Conservation (phyloP, 2,113 vertebrate species). For the human (Homo sapiens) region DNA sequence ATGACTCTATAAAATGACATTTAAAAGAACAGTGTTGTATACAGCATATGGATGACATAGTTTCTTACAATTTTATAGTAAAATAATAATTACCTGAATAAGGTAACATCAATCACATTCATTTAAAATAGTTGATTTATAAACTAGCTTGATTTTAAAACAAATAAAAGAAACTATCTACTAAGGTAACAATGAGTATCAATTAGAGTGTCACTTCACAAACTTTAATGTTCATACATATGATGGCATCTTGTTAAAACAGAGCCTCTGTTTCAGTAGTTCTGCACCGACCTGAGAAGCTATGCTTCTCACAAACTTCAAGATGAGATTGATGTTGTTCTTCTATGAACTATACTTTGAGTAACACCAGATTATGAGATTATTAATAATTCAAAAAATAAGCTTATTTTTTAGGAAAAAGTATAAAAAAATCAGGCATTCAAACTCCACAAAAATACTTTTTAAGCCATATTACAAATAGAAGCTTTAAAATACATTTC, state of each 20-base stretch:
- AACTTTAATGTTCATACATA: not conserved
- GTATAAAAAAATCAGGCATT: not conserved
- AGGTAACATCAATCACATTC: not conserved
- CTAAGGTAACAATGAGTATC: not conserved
- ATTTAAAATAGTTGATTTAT: not conserved
- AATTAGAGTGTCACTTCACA: not conserved
- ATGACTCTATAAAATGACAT: not conserved
- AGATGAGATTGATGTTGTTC: not conserved
- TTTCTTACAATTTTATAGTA: not conserved
- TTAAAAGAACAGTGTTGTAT: not conserved
- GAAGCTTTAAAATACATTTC: not conserved
- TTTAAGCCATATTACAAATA: not conserved
- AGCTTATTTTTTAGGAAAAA: not conserved
- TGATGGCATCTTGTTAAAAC: not conserved
- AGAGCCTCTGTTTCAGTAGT: not conserved
- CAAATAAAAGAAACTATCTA: not conserved
- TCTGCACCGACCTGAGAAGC: not conserved
- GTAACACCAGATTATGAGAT: not conserved
- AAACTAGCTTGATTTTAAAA: not conserved
- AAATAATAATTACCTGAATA: not conserved
- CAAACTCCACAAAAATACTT: not conserved
- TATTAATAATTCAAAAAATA: not conserved
- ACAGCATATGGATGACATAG: not conserved
- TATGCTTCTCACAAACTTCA: not conserved
- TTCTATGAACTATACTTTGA: not conserved